Percentiles rank a stretch among this genome's conserved stretches.
These are phyloP conservation scores for Oreochromis aureus DNA, from an alignment of 2,113 vertebrate genomes.

Conservation along the genomic window DNA sequence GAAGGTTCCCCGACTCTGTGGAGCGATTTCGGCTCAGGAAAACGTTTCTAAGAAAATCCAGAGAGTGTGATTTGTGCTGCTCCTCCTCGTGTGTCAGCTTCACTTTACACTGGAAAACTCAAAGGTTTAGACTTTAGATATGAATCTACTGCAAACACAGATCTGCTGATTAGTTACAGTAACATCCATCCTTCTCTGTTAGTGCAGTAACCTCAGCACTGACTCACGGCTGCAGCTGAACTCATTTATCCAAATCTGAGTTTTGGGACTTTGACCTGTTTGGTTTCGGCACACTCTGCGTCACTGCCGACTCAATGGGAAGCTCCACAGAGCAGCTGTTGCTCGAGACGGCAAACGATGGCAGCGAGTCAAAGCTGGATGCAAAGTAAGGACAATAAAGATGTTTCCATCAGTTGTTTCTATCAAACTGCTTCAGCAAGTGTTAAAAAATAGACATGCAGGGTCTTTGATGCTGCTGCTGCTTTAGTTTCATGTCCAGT, in stretches of 20 bases:
- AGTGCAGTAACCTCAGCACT: not conserved
- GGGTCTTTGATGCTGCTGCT: not conserved
- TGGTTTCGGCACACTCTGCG: not conserved
- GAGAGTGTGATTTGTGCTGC: not conserved
- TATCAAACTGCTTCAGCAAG: not conserved
- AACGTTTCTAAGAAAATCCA: not conserved
- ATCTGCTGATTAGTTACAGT: not conserved
- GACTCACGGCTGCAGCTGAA: not conserved
- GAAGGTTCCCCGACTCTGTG: fast-evolving
- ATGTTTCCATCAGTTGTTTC: not conserved
- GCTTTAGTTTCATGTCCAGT: not conserved
- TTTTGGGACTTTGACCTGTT: not conserved
- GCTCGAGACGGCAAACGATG: not conserved
- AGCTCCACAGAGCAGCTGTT: not conserved
- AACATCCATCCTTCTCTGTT: not conserved
- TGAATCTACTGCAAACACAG: not conserved
- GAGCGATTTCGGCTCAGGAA: not conserved
- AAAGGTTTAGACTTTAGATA: not conserved
- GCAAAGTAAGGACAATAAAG: not conserved
- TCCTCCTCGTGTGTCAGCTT: not conserved
- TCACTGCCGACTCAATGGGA: not conserved
- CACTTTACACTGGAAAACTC: not conserved
- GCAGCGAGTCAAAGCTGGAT: not conserved
- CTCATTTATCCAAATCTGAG: not conserved
- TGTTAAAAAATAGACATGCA: not conserved